Conservation (phyloP, 1,140 invertebrate genomes). For the Aphaenogaster ashmeadi region DNA sequence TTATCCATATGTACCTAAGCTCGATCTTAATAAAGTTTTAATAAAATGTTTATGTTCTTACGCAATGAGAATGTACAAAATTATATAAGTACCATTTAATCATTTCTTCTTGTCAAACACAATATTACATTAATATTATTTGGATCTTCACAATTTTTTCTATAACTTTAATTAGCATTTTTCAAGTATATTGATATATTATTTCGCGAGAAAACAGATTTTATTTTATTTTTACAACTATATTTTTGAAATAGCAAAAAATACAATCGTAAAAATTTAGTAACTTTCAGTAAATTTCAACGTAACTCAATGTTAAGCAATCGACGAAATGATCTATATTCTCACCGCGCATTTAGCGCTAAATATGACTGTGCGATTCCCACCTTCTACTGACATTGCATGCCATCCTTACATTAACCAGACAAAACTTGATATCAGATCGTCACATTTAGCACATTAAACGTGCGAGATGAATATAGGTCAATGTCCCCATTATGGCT, state of each 20-base stretch:
- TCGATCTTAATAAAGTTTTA: neutral
- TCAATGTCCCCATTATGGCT: constrained; percentile 9
- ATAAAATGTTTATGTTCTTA: neutral
- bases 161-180: neutral
- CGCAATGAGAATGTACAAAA: neutral
- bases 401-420: constrained; percentile 19
- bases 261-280: neutral
- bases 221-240: neutral
- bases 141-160: neutral
- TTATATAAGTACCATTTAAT: neutral
- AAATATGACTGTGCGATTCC: neutral
- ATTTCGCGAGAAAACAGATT: neutral
- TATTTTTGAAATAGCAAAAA: neutral
- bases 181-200: neutral
- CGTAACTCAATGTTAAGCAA: neutral
- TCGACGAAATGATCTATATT: neutral
- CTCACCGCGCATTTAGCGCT: neutral
- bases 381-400: neutral
- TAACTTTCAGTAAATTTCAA: neutral
- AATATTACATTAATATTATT: neutral
- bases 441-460: constrained; percentile 10
- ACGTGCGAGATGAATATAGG: constrained; percentile 12
- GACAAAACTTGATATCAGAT: neutral
- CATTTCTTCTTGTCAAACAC: neutral
- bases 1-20: neutral